These are phyloP conservation scores for Apogon hyalosoma DNA, from an alignment of 2,797 vertebrate species.

Conservation along the genomic window DNA sequence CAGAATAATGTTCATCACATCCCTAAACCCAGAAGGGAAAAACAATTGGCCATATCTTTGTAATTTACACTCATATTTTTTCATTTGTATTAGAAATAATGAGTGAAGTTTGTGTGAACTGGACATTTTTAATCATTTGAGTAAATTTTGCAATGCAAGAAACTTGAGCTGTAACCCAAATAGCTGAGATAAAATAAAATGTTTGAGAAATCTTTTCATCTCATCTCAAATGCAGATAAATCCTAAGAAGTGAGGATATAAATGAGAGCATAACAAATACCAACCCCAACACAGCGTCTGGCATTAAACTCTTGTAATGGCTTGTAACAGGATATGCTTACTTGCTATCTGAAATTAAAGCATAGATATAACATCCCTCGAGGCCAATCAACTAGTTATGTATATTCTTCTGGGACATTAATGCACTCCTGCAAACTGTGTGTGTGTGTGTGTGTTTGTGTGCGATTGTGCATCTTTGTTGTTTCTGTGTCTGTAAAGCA, in stretches of 20 bases:
- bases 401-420: slow-evolving; percentile 64
- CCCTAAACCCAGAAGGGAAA: slow-evolving; percentile 22
- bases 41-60: slow-evolving; percentile 41
- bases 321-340: slow-evolving; percentile 78
- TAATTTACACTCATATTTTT: slow-evolving; percentile 8
- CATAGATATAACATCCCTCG: slow-evolving; percentile 72
- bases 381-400: slow-evolving; percentile 74
- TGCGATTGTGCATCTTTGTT: slow-evolving; percentile 33
- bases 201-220: slow-evolving; percentile 53
- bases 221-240: slow-evolving; percentile 53
- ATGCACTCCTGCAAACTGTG: slow-evolving; percentile 36
- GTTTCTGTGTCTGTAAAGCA: slow-evolving; percentile 40
- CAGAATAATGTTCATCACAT: slow-evolving; percentile 34
- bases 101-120: slow-evolving; percentile 25
- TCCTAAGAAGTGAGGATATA: slow-evolving; percentile 44
- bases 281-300: slow-evolving; percentile 46
- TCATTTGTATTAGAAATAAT: slow-evolving; percentile 16
- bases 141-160: slow-evolving; percentile 44
- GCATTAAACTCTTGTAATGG: slow-evolving; percentile 73
- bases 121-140: slow-evolving; percentile 41
- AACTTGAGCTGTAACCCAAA: slow-evolving; percentile 42
- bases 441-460: slow-evolving; percentile 40
- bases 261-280: slow-evolving; percentile 64
- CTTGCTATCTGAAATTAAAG: slow-evolving; percentile 77
- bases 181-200: slow-evolving; percentile 4